Evolutionary conservation across 2,888 invertebrate species (phyloP).

Genomic region (Drosophila subsilvestris): DNA sequence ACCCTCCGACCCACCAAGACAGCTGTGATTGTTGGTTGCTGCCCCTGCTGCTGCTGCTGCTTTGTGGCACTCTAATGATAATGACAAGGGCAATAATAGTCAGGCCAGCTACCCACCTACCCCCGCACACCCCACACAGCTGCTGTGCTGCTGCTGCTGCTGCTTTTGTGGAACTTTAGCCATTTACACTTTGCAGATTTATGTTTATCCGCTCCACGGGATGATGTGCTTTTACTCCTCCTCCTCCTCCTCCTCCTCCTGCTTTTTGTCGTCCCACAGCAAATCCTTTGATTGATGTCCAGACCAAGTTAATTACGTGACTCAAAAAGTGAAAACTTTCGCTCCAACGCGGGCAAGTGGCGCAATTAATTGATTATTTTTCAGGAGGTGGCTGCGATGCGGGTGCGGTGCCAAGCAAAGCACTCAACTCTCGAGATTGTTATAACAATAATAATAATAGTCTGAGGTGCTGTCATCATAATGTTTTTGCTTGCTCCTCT

Average conservation of each 20-base stretch:
- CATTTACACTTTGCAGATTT: slow-evolving; percentile 72
- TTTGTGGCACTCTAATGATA: slow-evolving; percentile 67
- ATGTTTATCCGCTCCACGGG: slow-evolving; percentile 70
- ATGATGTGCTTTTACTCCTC: slow-evolving; percentile 10
- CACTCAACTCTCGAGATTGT: slow-evolving; percentile 52
- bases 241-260: neutral
- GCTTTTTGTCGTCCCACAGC: slow-evolving; percentile 4
- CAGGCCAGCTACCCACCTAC: slow-evolving; percentile 34
- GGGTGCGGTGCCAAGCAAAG: slow-evolving; percentile 45
- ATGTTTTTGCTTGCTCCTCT: slow-evolving; percentile 37
- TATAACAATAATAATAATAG: slow-evolving; percentile 64
- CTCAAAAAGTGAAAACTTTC: slow-evolving; percentile 52
- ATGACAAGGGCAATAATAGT: slow-evolving; percentile 76
- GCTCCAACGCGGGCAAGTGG: slow-evolving; percentile 38
- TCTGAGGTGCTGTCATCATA: slow-evolving; percentile 54
- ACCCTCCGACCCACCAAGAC: slow-evolving; percentile 22
- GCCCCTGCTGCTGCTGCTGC: neutral
- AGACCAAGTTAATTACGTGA: slow-evolving; percentile 75
- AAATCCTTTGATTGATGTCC: slow-evolving; percentile 70
- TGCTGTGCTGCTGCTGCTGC: slow-evolving; percentile 12
- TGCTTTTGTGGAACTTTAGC: slow-evolving; percentile 57
- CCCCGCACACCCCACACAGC: slow-evolving; percentile 9
- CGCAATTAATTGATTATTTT: slow-evolving; percentile 75
- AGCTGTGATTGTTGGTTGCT: slow-evolving; percentile 60
- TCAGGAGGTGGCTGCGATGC: slow-evolving; percentile 10